phyloP scores from a whole-genome alignment of 2,113 vertebrate genomes.

The Charina bottae region DNA sequence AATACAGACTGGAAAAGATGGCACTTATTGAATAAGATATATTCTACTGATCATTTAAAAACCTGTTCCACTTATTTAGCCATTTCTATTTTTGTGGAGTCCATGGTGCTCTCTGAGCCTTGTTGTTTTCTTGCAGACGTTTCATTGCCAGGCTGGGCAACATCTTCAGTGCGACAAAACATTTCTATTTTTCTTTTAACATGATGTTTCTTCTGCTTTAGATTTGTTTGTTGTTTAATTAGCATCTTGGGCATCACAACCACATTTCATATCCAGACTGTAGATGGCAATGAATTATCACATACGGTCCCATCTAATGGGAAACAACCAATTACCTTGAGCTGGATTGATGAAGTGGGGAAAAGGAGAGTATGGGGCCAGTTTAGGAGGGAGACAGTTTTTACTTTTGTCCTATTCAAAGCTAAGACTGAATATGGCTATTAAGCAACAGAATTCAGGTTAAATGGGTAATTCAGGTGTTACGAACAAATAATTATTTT shows the following conservation, averaged over 20 bases:
- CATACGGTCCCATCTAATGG: no score
- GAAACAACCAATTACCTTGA: background rate
- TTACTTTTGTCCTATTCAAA: background rate
- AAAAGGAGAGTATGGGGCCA: background rate
- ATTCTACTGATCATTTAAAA: constrained; percentile 30
- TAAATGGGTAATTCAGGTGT: background rate
- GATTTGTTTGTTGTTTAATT: constrained; percentile 7
- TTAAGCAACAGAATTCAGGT: background rate
- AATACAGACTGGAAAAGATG: constrained; percentile 27
- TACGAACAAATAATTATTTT: background rate
- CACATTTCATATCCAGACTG: constrained; percentile 33
- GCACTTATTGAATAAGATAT: background rate
- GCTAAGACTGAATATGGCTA: background rate
- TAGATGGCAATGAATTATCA: constrained; percentile 61
- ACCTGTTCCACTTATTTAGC: background rate
- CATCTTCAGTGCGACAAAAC: no score
- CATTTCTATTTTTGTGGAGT: constrained; percentile 3
- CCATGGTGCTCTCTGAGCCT: no score
- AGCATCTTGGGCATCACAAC: background rate
- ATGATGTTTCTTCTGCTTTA: background rate
- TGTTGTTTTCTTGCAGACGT: no score
- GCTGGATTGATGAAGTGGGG: no score
- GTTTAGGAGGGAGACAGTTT: background rate
- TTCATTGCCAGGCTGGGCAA: no score
- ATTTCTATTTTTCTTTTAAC: no score